Evolutionary conservation across 2,113 vertebrate species (phyloP), one percentile per base, ranked within the genome.

Genomic region (Nothobranchius kuhntae): DNA sequence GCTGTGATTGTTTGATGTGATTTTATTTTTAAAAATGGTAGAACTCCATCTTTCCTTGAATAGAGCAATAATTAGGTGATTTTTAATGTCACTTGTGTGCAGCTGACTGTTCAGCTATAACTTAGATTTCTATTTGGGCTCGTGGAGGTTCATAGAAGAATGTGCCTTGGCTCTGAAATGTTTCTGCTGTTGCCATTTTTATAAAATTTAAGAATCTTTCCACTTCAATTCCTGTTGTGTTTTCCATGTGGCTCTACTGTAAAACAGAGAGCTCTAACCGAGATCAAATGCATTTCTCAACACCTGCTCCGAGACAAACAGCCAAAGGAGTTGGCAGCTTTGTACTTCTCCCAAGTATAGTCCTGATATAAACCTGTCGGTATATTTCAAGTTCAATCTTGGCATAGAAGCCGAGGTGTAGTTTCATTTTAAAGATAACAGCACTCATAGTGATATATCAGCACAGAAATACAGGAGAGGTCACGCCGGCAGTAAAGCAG

Each of bases 271-370:
- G 30, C 68, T 26, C 47, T 40, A 68, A 67, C 11, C 35, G 38
- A 73, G 47, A 83, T 76, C 64, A 59, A 81, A 71, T 65, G 47
- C 36, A 52, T 14, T 62, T 85, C 51, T 77, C 72, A 53, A 77
- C 86, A 92, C 89, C 87, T 93, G 86, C 83, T 81, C 57, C 68
- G 79, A 85, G 72, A 87, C 81, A 88, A 83, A 80, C 61, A 24
- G 67, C 21, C 65, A 13, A 48, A 46, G 51, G 53, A 53, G 56
- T 61, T 44, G 48, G 71, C 55, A 58, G 67, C 66, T 83, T 86
- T 81, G 75, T 72, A 77, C 48, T 66, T 77, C 66, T 54, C 59
- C 71, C 52, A 47, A 58, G 67, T 65, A 53, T 47, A 58, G 42
- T 68, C 53, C 70, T 80, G 53, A 73, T 64, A 71, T 82, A 84